Evolutionary conservation across 1,140 invertebrate species (phyloP), one percentile per base, ranked within the genome.

Genomic region (Drosophila ironensis): DNA sequence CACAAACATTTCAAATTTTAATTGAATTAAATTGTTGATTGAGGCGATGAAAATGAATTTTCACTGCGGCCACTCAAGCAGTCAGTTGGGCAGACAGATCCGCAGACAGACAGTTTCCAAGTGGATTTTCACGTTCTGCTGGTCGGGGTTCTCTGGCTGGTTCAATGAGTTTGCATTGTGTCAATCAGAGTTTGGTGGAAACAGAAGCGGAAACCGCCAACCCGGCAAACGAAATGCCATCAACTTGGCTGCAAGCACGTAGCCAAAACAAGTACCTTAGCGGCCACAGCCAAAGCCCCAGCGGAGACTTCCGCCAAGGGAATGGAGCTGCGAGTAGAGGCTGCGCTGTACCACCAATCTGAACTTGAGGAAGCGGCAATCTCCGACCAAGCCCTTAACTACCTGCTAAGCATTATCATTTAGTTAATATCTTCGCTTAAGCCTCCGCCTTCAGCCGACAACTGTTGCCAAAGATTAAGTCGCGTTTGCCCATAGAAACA

Each of bases 11-110:
- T 64, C 46, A 47, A 72, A 82, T 77, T 72, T 63, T 84, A 84
- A 84, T 82, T 82, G 63, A 77, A 81, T 76, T 76, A 82, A 82
- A 56, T 56, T 75, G 76, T 75, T 80, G 76, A 81, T 60, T 75
- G 76, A 71, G 50, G 76, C 76, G 76, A 60, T 80, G 76, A 81
- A 78, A 81, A 75, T 75, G 71, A 74, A 75, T 81, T 80, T 70
- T 56, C 74, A 78, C 72, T 73, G 52, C 22, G 50, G 27, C 7
- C 41, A 48, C 24, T 47, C 56, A 56, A 56, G 12, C 56, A 41
- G 37, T 42, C 51, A 40, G 37, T 24, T 37, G 41, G 56, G 6
- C 17, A 20, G 40, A n/a, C 7, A 11, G 47, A 37, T 19, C 17
- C 14, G 19, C 47, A 20, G 35, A 25, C 38, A 22, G 28, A 24